A percentile compares a stretch with the other conserved stretches of the same genome.
Conservation (phyloP, 2,888 invertebrate genomes). For the Thalpophila matura region DNA sequence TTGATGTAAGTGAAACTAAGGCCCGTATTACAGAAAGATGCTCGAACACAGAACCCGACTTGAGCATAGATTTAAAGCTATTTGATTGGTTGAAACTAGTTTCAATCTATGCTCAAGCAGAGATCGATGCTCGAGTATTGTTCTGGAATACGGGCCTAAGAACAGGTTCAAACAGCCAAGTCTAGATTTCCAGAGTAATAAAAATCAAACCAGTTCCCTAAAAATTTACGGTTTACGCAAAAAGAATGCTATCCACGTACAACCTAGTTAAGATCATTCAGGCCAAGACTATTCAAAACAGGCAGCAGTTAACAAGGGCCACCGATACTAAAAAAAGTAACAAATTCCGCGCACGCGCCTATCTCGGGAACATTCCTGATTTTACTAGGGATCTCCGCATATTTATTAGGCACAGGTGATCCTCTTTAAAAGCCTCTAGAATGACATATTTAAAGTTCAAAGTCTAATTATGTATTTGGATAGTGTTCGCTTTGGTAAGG, state of each 20-base stretch:
- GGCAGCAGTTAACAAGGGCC: slow-evolving; percentile 24
- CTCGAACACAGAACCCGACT: no score
- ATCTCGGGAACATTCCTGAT: slow-evolving; percentile 18
- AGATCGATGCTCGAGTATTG: no score
- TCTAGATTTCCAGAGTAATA: neutral
- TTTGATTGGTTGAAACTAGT: no score
- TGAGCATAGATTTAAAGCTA: no score
- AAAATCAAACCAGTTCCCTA: neutral
- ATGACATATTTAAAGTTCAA: slow-evolving; percentile 5
- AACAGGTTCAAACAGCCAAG: neutral
- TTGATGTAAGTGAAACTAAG: no score
- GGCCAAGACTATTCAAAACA: slow-evolving; percentile 16
- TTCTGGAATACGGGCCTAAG: no score
- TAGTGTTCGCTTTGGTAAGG: neutral
- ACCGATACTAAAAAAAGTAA: slow-evolving; percentile 39
- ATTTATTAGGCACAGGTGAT: slow-evolving; percentile 38
- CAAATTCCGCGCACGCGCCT: slow-evolving; percentile 49
- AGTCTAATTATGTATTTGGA: neutral
- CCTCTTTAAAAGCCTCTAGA: slow-evolving; percentile 8
- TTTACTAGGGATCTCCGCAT: slow-evolving; percentile 16
- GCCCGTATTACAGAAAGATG: no score
- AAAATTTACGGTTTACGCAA: neutral
- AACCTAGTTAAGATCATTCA: slow-evolving; percentile 33
- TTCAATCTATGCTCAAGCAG: no score
- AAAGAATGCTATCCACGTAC: slow-evolving; percentile 43